A percentile compares a stretch with the other conserved stretches of the same genome.
Conservation (phyloP, 2,888 invertebrate genomes). For the Heteropelma amictum region DNA sequence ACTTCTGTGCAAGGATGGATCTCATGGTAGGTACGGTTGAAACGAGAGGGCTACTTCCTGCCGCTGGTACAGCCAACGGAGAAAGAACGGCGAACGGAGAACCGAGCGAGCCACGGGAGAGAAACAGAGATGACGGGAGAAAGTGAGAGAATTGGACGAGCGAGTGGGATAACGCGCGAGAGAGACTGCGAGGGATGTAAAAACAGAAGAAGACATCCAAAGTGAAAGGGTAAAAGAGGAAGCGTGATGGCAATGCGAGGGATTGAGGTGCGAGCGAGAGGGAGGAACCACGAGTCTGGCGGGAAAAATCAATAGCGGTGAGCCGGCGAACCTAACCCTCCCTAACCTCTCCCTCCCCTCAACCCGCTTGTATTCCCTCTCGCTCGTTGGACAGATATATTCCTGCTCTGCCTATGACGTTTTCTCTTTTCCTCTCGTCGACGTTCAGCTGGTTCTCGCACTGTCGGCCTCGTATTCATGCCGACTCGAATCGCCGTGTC, state of each 20-base stretch:
- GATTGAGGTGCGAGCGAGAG: slow-evolving; percentile 65
- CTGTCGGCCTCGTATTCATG: slow-evolving; percentile 54
- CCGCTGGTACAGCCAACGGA: slow-evolving; percentile 46
- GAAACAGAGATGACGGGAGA: neutral
- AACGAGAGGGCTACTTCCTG: slow-evolving; percentile 57
- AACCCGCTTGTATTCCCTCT: slow-evolving; percentile 46
- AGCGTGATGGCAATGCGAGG: slow-evolving; percentile 53
- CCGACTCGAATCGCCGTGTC: slow-evolving; percentile 25
- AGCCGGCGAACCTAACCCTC: slow-evolving; percentile 76
- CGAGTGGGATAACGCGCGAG: slow-evolving; percentile 31
- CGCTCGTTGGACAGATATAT: slow-evolving; percentile 50
- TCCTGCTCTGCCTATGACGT: slow-evolving; percentile 12
- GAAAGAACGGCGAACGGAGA: slow-evolving; percentile 3
- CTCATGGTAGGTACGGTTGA: slow-evolving; percentile 26
- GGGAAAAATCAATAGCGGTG: slow-evolving; percentile 78
- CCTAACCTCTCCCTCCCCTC: slow-evolving; percentile 60
- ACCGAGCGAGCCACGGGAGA: neutral
- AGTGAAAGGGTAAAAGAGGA: slow-evolving; percentile 37
- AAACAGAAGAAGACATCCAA: slow-evolving; percentile 53
- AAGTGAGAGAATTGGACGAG: slow-evolving; percentile 24
- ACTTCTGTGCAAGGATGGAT: slow-evolving; percentile 18
- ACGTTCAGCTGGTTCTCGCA: slow-evolving; percentile 40
- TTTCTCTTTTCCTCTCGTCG: slow-evolving; percentile 39
- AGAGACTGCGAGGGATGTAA: slow-evolving; percentile 45
- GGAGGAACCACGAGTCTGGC: slow-evolving; percentile 76